A percentile compares a stretch with the other conserved stretches of the same genome.
These are phyloP conservation scores for Musca vetustissima DNA, from an alignment of 1,140 invertebrate species.

Conservation along the genomic window DNA sequence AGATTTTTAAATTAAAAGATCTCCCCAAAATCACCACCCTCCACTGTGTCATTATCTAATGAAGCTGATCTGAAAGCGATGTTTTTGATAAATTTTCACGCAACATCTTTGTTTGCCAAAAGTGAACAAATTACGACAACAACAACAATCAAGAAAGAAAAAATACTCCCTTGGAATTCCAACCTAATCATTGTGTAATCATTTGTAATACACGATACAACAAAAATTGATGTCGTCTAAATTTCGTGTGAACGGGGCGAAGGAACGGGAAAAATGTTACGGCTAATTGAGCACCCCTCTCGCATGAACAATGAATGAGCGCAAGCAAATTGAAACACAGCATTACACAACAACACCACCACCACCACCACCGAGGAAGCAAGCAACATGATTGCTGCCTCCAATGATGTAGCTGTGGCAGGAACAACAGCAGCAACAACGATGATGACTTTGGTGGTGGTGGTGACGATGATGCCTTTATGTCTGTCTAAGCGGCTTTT, in stretches of 20 bases:
- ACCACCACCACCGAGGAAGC: background rate
- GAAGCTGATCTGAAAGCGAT: conserved; percentile 10
- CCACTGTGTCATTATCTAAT: background rate
- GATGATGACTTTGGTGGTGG: background rate
- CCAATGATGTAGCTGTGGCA: too few species aligned
- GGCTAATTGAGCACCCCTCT: conserved; percentile 56
- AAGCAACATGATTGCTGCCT: background rate
- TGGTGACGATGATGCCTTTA: conserved; percentile 8
- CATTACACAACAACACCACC: background rate
- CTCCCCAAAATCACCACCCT: too few species aligned
- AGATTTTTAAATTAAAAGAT: too few species aligned
- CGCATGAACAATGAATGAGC: conserved; percentile 26
- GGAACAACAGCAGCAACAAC: too few species aligned
- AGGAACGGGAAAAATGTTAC: conserved; percentile 42
- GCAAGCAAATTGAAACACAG: background rate
- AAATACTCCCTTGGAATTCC: conserved; percentile 21
- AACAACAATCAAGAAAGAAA: background rate
- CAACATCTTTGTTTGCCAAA: conserved; percentile 10
- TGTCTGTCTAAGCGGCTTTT: conserved; percentile 23
- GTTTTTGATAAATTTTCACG: conserved; percentile 29
- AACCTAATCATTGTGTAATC: conserved; percentile 55
- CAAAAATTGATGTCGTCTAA: too few species aligned
- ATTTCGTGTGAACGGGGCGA: too few species aligned
- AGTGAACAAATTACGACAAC: background rate
- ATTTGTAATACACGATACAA: conserved; percentile 37